A percentile compares a stretch with the other conserved stretches of the same genome.
Evolutionary conservation across 30 jellyfish, hydroid and myxozoan species (phyloP).

Genomic region (Aurelia coerulea): DNA sequence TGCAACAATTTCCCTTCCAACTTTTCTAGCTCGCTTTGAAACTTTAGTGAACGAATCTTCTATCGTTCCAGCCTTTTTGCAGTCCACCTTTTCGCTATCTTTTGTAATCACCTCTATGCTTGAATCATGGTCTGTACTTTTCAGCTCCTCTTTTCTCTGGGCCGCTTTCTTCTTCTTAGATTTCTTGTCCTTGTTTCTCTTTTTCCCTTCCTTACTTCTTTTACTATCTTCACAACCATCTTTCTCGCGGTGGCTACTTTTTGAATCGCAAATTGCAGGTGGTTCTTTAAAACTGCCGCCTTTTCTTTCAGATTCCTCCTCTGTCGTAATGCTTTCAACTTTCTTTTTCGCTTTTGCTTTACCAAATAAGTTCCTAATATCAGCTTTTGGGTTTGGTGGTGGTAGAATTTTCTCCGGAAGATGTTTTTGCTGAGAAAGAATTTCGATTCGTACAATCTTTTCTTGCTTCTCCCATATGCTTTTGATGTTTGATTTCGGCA

Average conservation of each 20-base stretch:
- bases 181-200: background rate
- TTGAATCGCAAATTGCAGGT: background rate
- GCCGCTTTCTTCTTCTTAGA: background rate
- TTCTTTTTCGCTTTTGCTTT: slow-evolving; percentile 7
- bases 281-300: background rate
- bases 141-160: background rate
- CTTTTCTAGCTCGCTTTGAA: background rate
- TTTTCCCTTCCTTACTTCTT: background rate
- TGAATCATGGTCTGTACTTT: background rate
- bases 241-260: background rate
- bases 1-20: background rate
- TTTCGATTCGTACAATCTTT: background rate
- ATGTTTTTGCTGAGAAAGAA: background rate
- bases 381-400: slow-evolving; percentile 29
- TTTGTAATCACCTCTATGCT: background rate
- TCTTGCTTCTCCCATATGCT: slow-evolving; percentile 59
- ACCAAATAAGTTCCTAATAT: slow-evolving; percentile 16
- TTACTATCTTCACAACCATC: background rate
- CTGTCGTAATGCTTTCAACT: background rate
- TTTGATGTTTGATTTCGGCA: slow-evolving; percentile 42
- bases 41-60: background rate
- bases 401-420: background rate
- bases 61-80: background rate
- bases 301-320: background rate
- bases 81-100: background rate